Base-by-base conservation (phyloP, 1,140 invertebrate genomes). In the Trichogramma pretiosum region DNA sequence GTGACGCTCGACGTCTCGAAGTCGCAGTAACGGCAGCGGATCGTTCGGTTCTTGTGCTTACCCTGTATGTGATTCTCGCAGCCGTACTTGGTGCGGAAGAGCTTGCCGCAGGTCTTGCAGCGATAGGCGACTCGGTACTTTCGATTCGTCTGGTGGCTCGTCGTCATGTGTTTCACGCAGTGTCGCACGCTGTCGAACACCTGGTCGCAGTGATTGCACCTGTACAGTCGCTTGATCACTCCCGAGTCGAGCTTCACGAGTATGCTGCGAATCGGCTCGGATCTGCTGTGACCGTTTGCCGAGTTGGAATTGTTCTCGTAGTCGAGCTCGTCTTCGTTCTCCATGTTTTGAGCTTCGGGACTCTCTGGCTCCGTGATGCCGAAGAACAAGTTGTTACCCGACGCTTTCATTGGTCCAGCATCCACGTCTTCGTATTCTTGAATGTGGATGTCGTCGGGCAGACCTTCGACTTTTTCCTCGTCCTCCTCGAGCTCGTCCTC, bases 141-240 rank as follows among this genome's bases (percentile, higher is more conserved):
- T 4, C 45, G 32, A 5, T 28, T 33, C 2, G 33, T 18, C 1
- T 38, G 56, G 8, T 63, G 61, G 1, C 42, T 35, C 2, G 50
- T 52, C 0, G 55, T 50, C 48, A 55, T 49, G 22, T 64, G 62
- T 2, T 54, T 54, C 18, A 50, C 37, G 18, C 57, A 35, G 7
- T 54, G 58, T n/a, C 53, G 51, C 0, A 52, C 47, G 14, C 45
- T 51, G 3, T 21, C 3, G 38, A 58, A 64, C 1, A 19, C n/a
- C 16, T 55, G 54, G 13, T 57, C 55, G 33, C 62, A 64, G 11
- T 59, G 48, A 2, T 52, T 50, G 35, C 62, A 64, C 19, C 41
- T 42, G 13, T 36, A 44, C 1, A 52, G 26, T 1, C 40, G 19
- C 13, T 47, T 42, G 10, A 48, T 4, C 0, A 28, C 32, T 1